Evolutionary conservation across 2,797 vertebrate species (phyloP), one percentile per base, ranked within the genome.

Genomic region (Fundulus diaphanus): DNA sequence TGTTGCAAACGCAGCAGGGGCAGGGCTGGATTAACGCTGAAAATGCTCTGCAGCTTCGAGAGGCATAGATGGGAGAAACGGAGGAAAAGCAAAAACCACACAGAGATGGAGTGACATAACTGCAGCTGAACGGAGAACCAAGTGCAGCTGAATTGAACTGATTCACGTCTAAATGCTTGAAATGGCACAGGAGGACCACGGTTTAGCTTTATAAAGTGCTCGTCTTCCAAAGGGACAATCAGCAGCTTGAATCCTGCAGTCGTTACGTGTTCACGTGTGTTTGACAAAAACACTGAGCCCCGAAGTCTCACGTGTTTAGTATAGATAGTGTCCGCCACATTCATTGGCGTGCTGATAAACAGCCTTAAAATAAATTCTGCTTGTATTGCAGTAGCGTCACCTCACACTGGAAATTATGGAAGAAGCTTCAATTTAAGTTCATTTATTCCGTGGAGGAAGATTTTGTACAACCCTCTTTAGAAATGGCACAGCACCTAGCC

Each of bases 11-110:
- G 46, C 80, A 86, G 76, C 82, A 81, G 76, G 82, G 73, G 73
- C 67, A 81, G 52, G 24, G 74, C 40, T 0, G 37, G 91, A 90
- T 90, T 89, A 86, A 71, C 51, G 79, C 81, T 81, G 44, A 72
- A 61, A 71, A 29, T 61, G 74, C 76, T 85, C 81, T 82, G 78
- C 9, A 72, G 52, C 51, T 61, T 48, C 70, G 68, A 77, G 63
- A 70, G 66, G 80, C 24, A 79, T 52, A 59, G 77, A 83, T 13
- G 69, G 54, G 57, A 74, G 20, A 67, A 44, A 42, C 63, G 24
- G 40, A 54, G 56, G 42, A 24, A 56, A 56, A 75, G 48, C 0
- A 1, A 73, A 49, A 40, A 68, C 44, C 56, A 67, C 33, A 44
- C 35, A 69, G 31, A 42, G 37, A 42, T 42, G 6, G 42, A 42